These are phyloP conservation scores for Synchiropus splendidus DNA, from an alignment of 2,113 vertebrate species.

Conservation along the genomic window DNA sequence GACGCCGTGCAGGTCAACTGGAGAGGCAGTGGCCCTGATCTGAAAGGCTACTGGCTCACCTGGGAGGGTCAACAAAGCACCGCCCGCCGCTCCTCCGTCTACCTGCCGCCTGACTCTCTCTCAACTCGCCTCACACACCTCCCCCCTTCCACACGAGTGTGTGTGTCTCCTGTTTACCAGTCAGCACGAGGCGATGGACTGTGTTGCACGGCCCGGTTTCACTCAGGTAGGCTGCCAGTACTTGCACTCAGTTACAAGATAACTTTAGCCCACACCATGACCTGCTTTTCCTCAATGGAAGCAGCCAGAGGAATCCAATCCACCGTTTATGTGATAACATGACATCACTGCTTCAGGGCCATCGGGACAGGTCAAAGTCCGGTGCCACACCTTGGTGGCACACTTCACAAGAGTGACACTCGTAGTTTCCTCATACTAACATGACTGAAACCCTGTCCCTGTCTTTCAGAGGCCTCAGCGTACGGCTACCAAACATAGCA, in stretches of 20 bases:
- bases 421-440: too few species aligned
- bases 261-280: not conserved
- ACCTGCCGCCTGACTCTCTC: slow-evolving; percentile 58
- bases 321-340: not conserved
- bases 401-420: not conserved
- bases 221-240: slow-evolving; percentile 58
- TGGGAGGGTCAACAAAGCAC: slow-evolving; percentile 60
- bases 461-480: slow-evolving; percentile 38
- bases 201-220: slow-evolving; percentile 64
- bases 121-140: slow-evolving; percentile 68
- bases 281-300: not conserved
- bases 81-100: slow-evolving; percentile 36
- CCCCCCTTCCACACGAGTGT: slow-evolving; percentile 60
- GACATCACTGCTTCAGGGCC: not conserved
- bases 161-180: slow-evolving; percentile 74
- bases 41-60: slow-evolving; percentile 75
- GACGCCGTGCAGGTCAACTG: slow-evolving; percentile 72
- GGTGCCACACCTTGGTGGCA: too few species aligned
- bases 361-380: too few species aligned
- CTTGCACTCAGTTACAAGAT: not conserved
- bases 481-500: slow-evolving; percentile 51
- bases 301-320: not conserved
- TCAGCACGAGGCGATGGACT: slow-evolving; percentile 59
- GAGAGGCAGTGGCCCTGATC: slow-evolving; percentile 49
- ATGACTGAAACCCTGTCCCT: not conserved